Evolutionary conservation across 2,113 vertebrate species (phyloP), one percentile per base, ranked within the genome.

Genomic region (Pipra filicauda): DNA sequence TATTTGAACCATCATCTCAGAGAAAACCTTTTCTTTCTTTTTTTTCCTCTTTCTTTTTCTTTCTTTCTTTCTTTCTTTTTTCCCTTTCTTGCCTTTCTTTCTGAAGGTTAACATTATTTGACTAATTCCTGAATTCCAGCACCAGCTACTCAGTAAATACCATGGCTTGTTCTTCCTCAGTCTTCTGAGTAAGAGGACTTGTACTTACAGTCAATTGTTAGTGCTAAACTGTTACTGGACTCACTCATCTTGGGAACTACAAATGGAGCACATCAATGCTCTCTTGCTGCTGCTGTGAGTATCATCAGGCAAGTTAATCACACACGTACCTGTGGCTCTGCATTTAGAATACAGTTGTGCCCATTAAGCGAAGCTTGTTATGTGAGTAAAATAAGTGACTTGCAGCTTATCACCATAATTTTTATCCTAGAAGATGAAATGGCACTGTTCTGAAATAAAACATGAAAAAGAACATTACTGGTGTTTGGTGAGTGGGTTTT

Each of bases 161-260:
- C 8, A 10, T 1, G 20, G 12, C 4, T 9, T 33, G 26, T 15
- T 41, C 28, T 26, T 43, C 46, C 46, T 85, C 52, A 55, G 44
- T 16, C 11, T 8, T 15, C 54, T 69, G 74, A 55, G 54, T 69
- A 83, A 73, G 66, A 77, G 83, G 59, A 83, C 58, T 92, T 93
- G 62, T 66, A 91, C 75, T 89, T 85, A 26, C 74, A 39, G 58
- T 44, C 89, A 49, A 58, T 64, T 62, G 24, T 95, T 95, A 97
- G 89, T 51, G 89, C 78, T 93, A 89, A 74, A 39, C 57, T 71
- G 89, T 49, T 94, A 86, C 96, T 71, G 71, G 86, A 75, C 79
- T 95, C 83, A n/a, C 94, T 97, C 83, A 76, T 91, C 69, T 85
- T 66, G 13, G 74, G 39, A 94, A 58, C 67, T 83, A 89, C 65